phyloP scores from a whole-genome alignment of 2,797 vertebrate species.

The Sibirionetta formosa region DNA sequence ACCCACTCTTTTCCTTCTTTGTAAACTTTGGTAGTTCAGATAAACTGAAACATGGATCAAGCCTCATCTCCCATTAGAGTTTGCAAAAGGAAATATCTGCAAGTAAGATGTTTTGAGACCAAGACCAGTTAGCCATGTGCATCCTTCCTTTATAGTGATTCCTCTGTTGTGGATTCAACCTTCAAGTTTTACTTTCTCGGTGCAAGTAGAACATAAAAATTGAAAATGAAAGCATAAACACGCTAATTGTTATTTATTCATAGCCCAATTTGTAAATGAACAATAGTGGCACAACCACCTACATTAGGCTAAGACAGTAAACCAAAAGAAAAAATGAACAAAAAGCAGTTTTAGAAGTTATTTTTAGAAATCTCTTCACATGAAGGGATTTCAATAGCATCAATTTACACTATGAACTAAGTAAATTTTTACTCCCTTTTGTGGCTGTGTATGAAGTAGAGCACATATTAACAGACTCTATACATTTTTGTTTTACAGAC shows the following conservation, averaged over 20 bases:
- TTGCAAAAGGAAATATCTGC: conserved; percentile 43
- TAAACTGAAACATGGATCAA: conserved; percentile 31
- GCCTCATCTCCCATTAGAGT: neutral
- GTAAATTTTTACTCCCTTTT: neutral
- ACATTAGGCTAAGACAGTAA: conserved; percentile 9
- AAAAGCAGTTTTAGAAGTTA: neutral
- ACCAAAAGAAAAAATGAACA: conserved; percentile 1
- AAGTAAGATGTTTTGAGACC: conserved; percentile 25
- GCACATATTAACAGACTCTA: neutral
- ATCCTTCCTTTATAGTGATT: neutral
- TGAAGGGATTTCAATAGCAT: neutral
- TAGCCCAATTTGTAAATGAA: neutral
- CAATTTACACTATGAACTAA: neutral
- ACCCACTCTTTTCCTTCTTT: conserved; percentile 40
- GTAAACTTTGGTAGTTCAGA: conserved; percentile 32
- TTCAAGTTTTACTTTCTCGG: neutral
- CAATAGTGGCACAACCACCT: neutral
- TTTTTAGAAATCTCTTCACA: conserved; percentile 1
- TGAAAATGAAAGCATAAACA: conserved; percentile 27
- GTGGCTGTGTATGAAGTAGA: neutral
- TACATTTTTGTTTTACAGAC: neutral
- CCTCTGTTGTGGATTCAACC: neutral
- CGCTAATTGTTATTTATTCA: conserved; percentile 27
- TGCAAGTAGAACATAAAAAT: neutral
- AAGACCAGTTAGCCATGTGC: neutral